Base-by-base conservation (phyloP, 30 jellyfish, hydroid and myxozoan genomes). In the Rhopilema esculentum region DNA sequence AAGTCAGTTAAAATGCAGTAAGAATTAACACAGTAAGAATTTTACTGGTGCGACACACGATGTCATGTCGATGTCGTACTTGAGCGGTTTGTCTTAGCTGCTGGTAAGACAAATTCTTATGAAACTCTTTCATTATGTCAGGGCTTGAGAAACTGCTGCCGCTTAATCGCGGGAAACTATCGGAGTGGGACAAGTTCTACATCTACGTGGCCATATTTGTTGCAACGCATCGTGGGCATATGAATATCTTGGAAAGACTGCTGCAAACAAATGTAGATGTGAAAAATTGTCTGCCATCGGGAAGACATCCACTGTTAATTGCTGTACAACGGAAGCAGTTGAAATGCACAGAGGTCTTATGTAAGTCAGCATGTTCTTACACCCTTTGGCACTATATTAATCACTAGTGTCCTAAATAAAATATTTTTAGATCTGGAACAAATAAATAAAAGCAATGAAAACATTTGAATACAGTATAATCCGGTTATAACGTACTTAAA, bases 241-340 rank as follows among this genome's bases (percentile, higher is more conserved):
- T 2, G 12, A 21, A 32, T 4, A 49, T 92, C 75, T 89, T 83
- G 73, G 89, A 80, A 19, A 15, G 15, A 40, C 66, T 92, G 9
- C 80, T 83, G 33, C 69, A 53, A 8, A 20, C 63, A 7, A 68
- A 77, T 18, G 80, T 92, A 0, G 63, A 86, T 66, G n/a, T 63
- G n/a, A 79, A 87, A 40, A 31, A 71, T 4, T 28, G 48, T 51
- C 68, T 92, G 48, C 89, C 94, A 9, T 92, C 97, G 20, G 98
- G 98, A 15, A 62, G 92, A 27, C 88, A 86, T 57, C 91, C 96
- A 22, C 64, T 92, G 1, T 61, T 32, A 1, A 83, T 92, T 82
- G 93, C 98, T 27, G 98, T 87, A 2, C 32, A 75, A 17, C 83
- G 91, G 28, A 91, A 84, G 20, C 91, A 87, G 7, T 8, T 87